Base-by-base conservation (phyloP, 2,797 vertebrate genomes). In the Xenops minutus region DNA sequence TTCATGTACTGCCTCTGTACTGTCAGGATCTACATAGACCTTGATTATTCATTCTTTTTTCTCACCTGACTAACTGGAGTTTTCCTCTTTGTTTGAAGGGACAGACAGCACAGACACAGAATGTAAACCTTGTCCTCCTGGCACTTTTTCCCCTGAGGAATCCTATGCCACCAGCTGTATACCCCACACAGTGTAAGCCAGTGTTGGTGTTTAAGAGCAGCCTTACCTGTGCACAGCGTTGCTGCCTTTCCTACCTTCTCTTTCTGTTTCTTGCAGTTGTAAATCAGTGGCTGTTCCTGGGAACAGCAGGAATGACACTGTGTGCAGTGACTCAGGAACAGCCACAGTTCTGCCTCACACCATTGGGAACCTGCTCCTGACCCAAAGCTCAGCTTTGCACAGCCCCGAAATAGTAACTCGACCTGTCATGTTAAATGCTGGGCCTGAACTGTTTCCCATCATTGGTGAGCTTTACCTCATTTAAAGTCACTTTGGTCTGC, bases 181-280 rank as follows among this genome's bases (percentile, higher is more conserved):
- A 18, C 94, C 89, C 22, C 98, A 98, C 15, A 96, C 44, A 34
- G 43, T 3, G 98, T 98, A 89, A 98, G 98, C 77, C 34, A 39
- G 19, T 4, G 34, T 59, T 71, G 61, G 72, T 36, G 29, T 48
- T 51, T 43, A 29, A 11, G 24, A 56, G 63, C 46, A 51, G 23
- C 30, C 24, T 81, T 6, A 26, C 2, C 43, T 76, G 27, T 26
- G 39, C 32, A 37, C 23, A 7, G 13, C 12, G 10, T n/a, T 58
- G 59, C 29, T 43, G 30, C 8, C 41, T 29, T 41, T 37, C 72
- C 78, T 66, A 58, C 94, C 32, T 19, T 27, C 11, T 61, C 39
- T 23, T 48, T 52, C 37, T 51, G 46, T 46, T 77, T 67, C 59
- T 77, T 72, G 8, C 88, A 98, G 98, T 3, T 98, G 98, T 77